Evolutionary conservation across 2,888 invertebrate genomes (phyloP).

Genomic region (Pycnomerus fuliginosus): DNA sequence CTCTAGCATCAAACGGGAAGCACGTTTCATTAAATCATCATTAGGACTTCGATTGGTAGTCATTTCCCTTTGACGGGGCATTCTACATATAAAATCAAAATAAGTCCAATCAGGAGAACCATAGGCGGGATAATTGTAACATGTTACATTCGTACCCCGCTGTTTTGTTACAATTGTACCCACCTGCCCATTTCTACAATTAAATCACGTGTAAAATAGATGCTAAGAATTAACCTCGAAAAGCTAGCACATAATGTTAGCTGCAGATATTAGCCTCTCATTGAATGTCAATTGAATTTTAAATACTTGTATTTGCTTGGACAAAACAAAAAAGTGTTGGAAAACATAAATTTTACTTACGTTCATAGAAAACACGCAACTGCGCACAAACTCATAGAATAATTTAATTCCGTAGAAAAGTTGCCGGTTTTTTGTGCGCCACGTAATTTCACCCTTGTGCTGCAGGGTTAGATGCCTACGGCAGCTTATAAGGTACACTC

Average conservation of each 20-base stretch:
- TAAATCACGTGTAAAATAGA: not conserved
- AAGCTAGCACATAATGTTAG: not conserved
- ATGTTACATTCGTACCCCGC: not conserved
- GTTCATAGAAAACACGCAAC: not conserved
- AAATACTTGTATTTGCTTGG: too few relatives aligned
- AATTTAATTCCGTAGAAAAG: too few relatives aligned
- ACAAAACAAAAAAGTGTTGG: not conserved
- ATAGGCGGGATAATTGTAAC: not conserved
- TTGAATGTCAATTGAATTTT: too few relatives aligned
- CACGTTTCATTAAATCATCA: not conserved
- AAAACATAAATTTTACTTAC: conserved; percentile 1
- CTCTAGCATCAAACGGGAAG: not conserved
- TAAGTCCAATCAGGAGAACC: too few relatives aligned
- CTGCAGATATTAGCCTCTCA: too few relatives aligned
- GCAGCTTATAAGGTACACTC: too few relatives aligned
- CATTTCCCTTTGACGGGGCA: not conserved
- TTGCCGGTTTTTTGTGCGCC: too few relatives aligned
- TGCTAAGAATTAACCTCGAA: not conserved
- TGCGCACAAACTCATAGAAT: too few relatives aligned
- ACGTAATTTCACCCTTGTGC: too few relatives aligned
- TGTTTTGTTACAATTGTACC: not conserved
- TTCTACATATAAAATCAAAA: not conserved
- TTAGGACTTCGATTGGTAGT: not conserved
- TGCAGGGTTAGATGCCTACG: too few relatives aligned
- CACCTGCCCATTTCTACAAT: not conserved